A percentile compares a stretch with the other conserved stretches of the same genome.
Conservation (phyloP, 2,113 vertebrate species). For the Scomber scombrus region DNA sequence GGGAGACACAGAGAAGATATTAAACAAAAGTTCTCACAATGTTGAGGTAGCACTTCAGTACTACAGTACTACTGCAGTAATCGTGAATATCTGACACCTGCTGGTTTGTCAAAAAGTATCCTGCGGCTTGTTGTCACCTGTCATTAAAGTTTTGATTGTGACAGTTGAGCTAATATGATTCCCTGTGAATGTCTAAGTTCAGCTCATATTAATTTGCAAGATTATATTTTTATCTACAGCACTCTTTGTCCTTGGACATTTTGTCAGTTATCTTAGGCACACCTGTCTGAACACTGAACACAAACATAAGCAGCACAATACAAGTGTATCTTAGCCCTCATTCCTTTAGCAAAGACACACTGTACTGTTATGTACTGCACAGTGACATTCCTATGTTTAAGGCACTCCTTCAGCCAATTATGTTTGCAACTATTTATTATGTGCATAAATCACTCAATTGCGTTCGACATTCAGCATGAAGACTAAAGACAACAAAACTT, state of each 20-base stretch:
- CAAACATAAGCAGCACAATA: background rate
- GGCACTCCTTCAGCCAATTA: conserved; percentile 5
- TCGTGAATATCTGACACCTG: background rate
- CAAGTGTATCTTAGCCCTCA: background rate
- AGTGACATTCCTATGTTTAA: conserved; percentile 25
- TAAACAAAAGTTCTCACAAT: background rate
- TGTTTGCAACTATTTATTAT: background rate
- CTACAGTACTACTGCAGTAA: too few relatives aligned
- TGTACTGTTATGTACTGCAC: background rate
- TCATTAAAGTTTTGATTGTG: background rate
- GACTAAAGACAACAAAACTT: background rate
- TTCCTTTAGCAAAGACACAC: background rate
- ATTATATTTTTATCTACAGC: background rate
- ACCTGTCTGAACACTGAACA: background rate
- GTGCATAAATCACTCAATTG: background rate
- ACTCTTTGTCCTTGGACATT: too few relatives aligned
- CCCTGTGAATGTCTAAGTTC: background rate
- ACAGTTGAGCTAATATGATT: background rate
- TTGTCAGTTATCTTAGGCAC: background rate
- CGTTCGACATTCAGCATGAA: background rate
- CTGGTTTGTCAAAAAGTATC: background rate
- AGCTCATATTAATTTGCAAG: background rate
- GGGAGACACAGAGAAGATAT: background rate
- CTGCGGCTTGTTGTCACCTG: background rate
- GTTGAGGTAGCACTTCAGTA: rapidly evolving